phyloP scores from a whole-genome alignment of 2,797 vertebrate genomes.

The Micromesistius poutassou region DNA sequence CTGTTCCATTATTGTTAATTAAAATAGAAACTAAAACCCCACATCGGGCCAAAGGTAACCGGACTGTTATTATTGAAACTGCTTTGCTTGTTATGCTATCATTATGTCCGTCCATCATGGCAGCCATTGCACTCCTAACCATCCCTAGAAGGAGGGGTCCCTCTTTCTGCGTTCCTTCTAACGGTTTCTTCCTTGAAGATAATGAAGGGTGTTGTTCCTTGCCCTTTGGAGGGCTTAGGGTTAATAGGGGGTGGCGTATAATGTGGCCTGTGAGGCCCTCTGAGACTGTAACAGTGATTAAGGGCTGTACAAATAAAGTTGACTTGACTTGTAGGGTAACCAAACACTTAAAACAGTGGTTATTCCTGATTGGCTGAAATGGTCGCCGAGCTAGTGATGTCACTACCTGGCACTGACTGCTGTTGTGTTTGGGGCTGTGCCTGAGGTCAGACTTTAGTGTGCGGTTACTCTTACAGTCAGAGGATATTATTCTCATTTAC shows the following conservation, averaged over 20 bases:
- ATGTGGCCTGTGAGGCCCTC: not conserved
- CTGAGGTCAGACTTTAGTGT: not conserved
- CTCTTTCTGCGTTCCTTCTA: not conserved
- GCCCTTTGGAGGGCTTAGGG: not conserved
- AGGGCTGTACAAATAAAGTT: not conserved
- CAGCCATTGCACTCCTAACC: not conserved
- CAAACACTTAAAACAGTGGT: not conserved
- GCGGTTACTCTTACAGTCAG: not conserved
- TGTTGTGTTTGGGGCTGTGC: not conserved
- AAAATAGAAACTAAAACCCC: not conserved
- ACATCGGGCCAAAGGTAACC: not conserved
- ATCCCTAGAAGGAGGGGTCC: not conserved
- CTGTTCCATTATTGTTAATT: not conserved
- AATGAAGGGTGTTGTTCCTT: not conserved
- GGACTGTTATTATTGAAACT: not conserved
- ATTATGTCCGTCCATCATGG: not conserved
- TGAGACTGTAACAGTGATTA: not conserved
- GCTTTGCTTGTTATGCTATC: not conserved
- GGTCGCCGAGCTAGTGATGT: not conserved
- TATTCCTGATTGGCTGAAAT: not conserved
- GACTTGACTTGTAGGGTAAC: not conserved
- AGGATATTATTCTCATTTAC: not conserved
- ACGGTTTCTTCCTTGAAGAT: not conserved
- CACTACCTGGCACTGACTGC: not conserved
- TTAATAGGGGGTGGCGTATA: not conserved